A percentile compares a stretch with the other conserved stretches of the same genome.
phyloP scores from a whole-genome alignment of 2,113 vertebrate species.

The Menura novaehollandiae region DNA sequence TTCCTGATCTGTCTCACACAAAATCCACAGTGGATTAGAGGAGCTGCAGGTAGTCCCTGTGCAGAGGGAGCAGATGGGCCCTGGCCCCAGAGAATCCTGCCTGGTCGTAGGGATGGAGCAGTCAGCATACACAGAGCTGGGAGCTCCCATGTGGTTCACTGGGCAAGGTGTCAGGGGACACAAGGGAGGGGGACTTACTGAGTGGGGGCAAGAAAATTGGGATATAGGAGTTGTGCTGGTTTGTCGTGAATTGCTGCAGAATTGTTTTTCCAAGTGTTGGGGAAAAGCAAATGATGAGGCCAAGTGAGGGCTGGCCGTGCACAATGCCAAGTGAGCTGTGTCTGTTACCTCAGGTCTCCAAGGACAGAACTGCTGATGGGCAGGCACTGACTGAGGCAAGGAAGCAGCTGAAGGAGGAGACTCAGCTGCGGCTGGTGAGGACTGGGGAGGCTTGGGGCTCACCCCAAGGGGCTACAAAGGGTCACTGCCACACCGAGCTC shows the following conservation, averaged over 20 bases:
- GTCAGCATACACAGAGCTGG: fast-evolving
- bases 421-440: conserved; percentile 88
- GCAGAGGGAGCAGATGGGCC: background rate
- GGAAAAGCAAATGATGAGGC: background rate
- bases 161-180: background rate
- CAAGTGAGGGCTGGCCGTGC: background rate
- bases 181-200: background rate
- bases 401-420: conserved; percentile 97
- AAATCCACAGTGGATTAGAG: fast-evolving
- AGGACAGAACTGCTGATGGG: conserved; percentile 83
- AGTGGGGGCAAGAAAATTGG: background rate
- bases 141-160: background rate
- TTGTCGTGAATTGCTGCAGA: background rate
- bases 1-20: background rate
- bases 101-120: fast-evolving
- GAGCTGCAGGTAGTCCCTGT: background rate
- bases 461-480: background rate
- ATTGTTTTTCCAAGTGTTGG: background rate
- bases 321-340: background rate
- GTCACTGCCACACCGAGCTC: background rate
- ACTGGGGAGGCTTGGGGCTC: background rate
- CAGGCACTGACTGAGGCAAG: conserved; percentile 86
- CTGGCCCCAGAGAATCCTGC: background rate
- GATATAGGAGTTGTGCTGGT: background rate
- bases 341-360: conserved; percentile 65